Percentiles rank a stretch among this genome's conserved stretches.
phyloP scores from a whole-genome alignment of 2,888 invertebrate species.

The Parasteatoda lunata region DNA sequence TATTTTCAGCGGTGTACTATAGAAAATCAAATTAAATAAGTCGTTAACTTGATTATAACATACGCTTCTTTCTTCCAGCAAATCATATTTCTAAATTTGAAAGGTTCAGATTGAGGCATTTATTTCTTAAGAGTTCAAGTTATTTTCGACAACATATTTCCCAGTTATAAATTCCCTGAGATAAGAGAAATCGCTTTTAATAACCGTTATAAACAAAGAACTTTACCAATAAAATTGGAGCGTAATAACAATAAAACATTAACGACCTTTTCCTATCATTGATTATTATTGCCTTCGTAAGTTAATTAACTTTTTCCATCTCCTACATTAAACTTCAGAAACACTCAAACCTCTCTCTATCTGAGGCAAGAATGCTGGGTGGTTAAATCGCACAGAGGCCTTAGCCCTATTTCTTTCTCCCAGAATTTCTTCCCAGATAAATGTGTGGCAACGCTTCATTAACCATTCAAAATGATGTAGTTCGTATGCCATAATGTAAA shows the following conservation, averaged over 20 bases:
- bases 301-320: neutral
- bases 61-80: too few relatives aligned
- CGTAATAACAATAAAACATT: conserved; percentile 5
- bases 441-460: neutral
- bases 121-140: too few relatives aligned
- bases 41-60: too few relatives aligned
- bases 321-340: neutral
- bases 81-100: too few relatives aligned
- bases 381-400: conserved; percentile 1
- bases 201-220: neutral
- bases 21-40: too few relatives aligned
- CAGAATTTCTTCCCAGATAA: neutral
- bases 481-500: neutral
- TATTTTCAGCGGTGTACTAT: too few relatives aligned
- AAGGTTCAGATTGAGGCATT: too few relatives aligned
- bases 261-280: neutral
- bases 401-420: neutral
- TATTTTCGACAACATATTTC: too few relatives aligned
- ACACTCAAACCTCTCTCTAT: neutral
- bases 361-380: neutral
- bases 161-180: too few relatives aligned
- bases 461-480: conserved; percentile 5
- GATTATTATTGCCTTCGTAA: conserved; percentile 2
- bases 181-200: too few relatives aligned
- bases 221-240: neutral